Evolutionary conservation across 2,888 invertebrate genomes (phyloP).

Genomic region (Gisinianus flammeolus): DNA sequence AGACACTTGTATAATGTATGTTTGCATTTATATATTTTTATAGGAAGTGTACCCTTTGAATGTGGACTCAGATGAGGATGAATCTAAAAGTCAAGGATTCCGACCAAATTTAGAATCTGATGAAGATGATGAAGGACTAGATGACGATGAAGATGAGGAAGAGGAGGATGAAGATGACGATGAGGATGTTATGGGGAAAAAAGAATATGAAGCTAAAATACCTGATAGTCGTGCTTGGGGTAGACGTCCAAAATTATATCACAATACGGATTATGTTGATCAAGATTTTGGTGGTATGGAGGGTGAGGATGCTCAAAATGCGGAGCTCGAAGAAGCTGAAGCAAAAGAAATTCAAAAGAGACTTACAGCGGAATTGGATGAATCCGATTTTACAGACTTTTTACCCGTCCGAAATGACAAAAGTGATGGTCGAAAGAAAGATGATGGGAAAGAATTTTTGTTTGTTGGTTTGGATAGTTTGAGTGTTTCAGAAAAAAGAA

Average conservation of each 20-base stretch:
- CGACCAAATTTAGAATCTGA: conserved; percentile 3
- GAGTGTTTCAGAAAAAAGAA: conserved; percentile 75
- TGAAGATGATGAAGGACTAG: conserved; percentile 28
- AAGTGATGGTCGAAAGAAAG: conserved; percentile 3
- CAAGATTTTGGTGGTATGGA: conserved; percentile 76
- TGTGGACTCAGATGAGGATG: conserved; percentile 22
- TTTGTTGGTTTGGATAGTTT: conserved; percentile 78
- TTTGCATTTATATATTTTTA: neutral
- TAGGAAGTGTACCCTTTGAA: conserved; percentile 29
- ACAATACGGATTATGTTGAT: conserved; percentile 88
- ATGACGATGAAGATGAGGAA: conserved; percentile 47
- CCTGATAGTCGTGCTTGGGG: conserved; percentile 90
- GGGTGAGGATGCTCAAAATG: conserved; percentile 74
- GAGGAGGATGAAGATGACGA: conserved; percentile 61
- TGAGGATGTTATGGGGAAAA: conserved; percentile 77
- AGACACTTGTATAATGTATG: neutral
- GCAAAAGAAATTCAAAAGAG: conserved; percentile 75
- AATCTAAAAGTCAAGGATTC: neutral
- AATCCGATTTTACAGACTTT: conserved; percentile 71
- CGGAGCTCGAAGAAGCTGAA: conserved; percentile 82
- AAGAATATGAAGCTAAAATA: conserved; percentile 71
- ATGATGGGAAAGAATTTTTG: conserved; percentile 66
- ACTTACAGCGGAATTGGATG: conserved; percentile 77
- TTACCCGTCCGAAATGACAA: conserved; percentile 40
- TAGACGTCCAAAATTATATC: conserved; percentile 76